Evolutionary conservation across 2,888 invertebrate species (phyloP), one percentile per base, ranked within the genome.

Genomic region (Anoplius nigerrimus): DNA sequence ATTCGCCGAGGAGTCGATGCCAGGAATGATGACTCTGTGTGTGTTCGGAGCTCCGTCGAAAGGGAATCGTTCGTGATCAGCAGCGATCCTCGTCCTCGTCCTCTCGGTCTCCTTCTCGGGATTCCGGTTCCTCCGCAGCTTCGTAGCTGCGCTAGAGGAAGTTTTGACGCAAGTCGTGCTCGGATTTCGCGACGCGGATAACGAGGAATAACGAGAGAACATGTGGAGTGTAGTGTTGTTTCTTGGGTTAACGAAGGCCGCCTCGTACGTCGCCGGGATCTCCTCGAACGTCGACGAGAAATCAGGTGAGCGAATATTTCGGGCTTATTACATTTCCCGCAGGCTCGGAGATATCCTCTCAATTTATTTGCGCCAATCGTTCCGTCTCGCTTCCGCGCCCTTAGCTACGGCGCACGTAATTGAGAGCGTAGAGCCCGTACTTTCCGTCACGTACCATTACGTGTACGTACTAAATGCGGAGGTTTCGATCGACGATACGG

Each of bases 141-240:
- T 34, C 34, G 42, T n/a, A 56, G 27, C 52, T 46, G n/a, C 48
- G 13, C 18, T 24, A 21, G 59, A 62, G 62, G 24, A 46, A 48
- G 24, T 51, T 51, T 11, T 48, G 55, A 56, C 20, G 55, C 27
- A 62, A 43, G 45, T 45, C 24, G 59, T 57, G 66, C 42, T 24
- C 54, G 55, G 52, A 65, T 69, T 71, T 69, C 65, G 66, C 63
- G 59, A 66, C 70, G 62, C 62, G 59, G 54, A 53, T 69, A 64
- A 63, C 71, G 48, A 66, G 64, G 67, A 73, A 75, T 59, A 74
- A 74, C 71, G 69, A 75, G 63, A 69, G 82, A 84, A 81, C 79
- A 85, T 87, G 87, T 87, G 86, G 86, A 84, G 81, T 82, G 75
- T 82, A 75, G 80, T 84, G 77, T 69, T 81, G 68, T 75, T 86